Percentiles rank a stretch among this genome's conserved stretches.
Evolutionary conservation across 2,888 invertebrate genomes (phyloP).

Genomic region (Gymnosoma rotundatum): DNA sequence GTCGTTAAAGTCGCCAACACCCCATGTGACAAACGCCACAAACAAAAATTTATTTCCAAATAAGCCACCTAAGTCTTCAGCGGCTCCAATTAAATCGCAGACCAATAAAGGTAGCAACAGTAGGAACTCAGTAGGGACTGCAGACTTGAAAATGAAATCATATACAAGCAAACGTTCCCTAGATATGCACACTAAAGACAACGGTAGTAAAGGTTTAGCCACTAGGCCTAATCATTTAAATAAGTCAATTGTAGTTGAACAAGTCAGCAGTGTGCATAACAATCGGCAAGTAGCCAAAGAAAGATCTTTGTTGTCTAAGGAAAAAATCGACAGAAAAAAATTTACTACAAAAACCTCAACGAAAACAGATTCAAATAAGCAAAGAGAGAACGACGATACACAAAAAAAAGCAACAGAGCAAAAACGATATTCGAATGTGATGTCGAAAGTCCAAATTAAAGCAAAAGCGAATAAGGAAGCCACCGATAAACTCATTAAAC

Average conservation of each 20-base stretch:
- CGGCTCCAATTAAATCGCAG: slow-evolving; percentile 27
- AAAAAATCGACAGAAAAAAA: slow-evolving; percentile 41
- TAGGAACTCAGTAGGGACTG: slow-evolving; percentile 74
- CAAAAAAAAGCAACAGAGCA: background rate
- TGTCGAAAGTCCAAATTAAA: slow-evolving; percentile 75
- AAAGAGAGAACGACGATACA: slow-evolving; percentile 16
- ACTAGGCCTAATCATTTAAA: slow-evolving; percentile 72
- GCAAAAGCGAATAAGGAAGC: slow-evolving; percentile 64
- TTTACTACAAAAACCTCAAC: slow-evolving; percentile 9
- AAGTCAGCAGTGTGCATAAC: slow-evolving; percentile 9
- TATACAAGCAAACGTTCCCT: background rate
- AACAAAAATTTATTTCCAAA: slow-evolving; percentile 70
- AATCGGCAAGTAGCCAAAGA: slow-evolving; percentile 75
- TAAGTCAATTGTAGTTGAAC: slow-evolving; percentile 11
- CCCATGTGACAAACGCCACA: slow-evolving; percentile 72
- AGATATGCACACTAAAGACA: background rate
- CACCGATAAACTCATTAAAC: slow-evolving; percentile 67
- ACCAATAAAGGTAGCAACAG: slow-evolving; percentile 60
- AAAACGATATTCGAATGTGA: slow-evolving; percentile 16
- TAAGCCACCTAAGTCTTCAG: slow-evolving; percentile 37
- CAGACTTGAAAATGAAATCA: slow-evolving; percentile 38
- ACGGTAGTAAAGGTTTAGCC: slow-evolving; percentile 17
- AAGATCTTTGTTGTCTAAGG: slow-evolving; percentile 28
- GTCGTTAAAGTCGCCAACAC: slow-evolving; percentile 74
- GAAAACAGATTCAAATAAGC: slow-evolving; percentile 47